Base-by-base conservation (phyloP, 2,797 vertebrate species). In the Chrosomus eos region DNA sequence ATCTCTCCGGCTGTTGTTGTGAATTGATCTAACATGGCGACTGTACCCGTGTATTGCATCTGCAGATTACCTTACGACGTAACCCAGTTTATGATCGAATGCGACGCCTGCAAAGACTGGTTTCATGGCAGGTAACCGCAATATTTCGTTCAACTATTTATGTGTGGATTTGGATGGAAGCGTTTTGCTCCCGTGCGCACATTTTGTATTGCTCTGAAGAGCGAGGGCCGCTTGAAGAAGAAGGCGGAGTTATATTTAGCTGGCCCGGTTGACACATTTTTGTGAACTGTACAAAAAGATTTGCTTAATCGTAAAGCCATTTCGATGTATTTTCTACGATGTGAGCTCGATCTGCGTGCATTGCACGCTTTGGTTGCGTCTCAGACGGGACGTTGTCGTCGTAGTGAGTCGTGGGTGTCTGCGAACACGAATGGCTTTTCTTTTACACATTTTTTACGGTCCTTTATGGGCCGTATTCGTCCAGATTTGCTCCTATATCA, bases 41-140 rank as follows among this genome's bases (percentile, higher is more conserved):
- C 98, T 95, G 97, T 97, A 96, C 97, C 97, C 94, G 97, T 98
- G 89, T 98, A 99, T 96, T 98, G 97, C 96, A 95, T 98, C 95
- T 99, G 97, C 95, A 96, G 97, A 95, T 96, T 97, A 93, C 97
- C 97, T 93, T 98, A 99, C 97, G 97, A 99, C 96, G 97, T 98
- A 94, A 98, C 96, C 95, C 97, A 97, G 95, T 99, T 99, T 93
- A 98, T 98, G 97, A 98, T 99, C 95, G 97, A 98, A 92, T 99
- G 97, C 95, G 97, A 99, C 89, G 96, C 96, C 87, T 99, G 97
- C 95, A 97, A 98, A 94, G 97, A 99, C 95, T 99, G 97, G 97
- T 99, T 99, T 93, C 97, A 98, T 94, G 97, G 97, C 96, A 98
- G 97, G 97, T 98, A 97, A 97, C 21, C 79, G 85, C 88, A 89